Evolutionary conservation across 53 echinoderm and acorn worm genomes (phyloP), one percentile per base, ranked within the genome.

Genomic region (Henricia sp.): DNA sequence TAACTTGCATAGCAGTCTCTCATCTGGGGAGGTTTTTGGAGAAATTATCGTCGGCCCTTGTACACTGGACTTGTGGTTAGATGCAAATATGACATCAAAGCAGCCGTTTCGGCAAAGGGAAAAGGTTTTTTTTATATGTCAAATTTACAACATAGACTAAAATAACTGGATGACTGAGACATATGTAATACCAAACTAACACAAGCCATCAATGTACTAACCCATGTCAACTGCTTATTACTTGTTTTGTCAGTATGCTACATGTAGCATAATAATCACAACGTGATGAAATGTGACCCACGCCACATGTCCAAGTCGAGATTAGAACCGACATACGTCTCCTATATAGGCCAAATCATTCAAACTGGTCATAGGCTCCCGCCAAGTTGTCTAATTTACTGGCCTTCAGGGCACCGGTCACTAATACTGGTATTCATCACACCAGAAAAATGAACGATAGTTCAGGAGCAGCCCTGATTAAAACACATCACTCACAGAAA

Each of bases 341-440:
- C 44, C 26, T 9, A 70, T 70, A 3, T 70, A 44, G 70, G 70
- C 70, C 27, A 70, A 70, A 26, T 70, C 24, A 70, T 70, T 70
- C 70, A 43, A 70, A 43, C 25, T 41, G 68, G 42, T 34, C 70
- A n/a, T n/a, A 6, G 10, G 70, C 70, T 46, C 4, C 38, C 11
- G 62, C 33, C 62, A 60, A 34, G 3, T 60, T 27, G 32, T 60
- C 70, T 70, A 30, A 43, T 13, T 60, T 60, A 60, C 17, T 60
- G 43, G 46, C 70, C 44, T n/a, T 70, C 70, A 16, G 70, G 70
- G n/a, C 46, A 46, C 44, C 70, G 21, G 46, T 27, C 27, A 70
- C 70, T 42, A 27, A 2, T 46, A 28, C 29, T 41, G 48, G 70
- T 70, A 44, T 37, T 40, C 37, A 20, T 37, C 67, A 37, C 2